Conservation (phyloP, 2,113 vertebrate genomes). For the Misgurnus anguillicaudatus region DNA sequence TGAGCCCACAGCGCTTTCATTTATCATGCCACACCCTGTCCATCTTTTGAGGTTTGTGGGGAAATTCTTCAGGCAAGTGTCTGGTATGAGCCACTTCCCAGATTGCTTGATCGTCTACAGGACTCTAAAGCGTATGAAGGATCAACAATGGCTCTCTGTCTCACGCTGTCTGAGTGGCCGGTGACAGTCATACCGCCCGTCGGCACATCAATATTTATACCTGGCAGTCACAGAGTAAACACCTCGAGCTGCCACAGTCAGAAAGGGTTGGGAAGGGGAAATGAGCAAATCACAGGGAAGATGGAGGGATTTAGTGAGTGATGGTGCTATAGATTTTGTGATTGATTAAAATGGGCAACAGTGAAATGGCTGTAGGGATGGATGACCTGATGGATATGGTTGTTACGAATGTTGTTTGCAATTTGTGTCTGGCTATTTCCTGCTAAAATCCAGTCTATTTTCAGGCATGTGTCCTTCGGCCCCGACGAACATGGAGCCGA, state of each 20-base stretch:
- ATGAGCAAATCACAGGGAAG: constrained; percentile 29
- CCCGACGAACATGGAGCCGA: not conserved
- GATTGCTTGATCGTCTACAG: constrained; percentile 6
- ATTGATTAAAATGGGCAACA: constrained; percentile 19
- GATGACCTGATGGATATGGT: constrained; percentile 30
- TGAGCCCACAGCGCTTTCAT: too few species aligned
- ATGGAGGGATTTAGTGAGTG: constrained; percentile 47
- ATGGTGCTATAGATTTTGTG: constrained; percentile 25
- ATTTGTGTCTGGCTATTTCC: constrained; percentile 25
- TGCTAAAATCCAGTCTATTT: constrained; percentile 24
- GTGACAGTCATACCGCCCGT: constrained; percentile 24
- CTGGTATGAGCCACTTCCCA: constrained; percentile 10
- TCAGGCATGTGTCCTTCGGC: constrained; percentile 9
- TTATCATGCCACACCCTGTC: not conserved
- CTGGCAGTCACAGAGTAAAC: constrained; percentile 39
- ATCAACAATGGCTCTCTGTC: constrained; percentile 7
- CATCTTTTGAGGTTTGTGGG: constrained; percentile 18
- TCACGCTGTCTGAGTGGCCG: constrained; percentile 2
- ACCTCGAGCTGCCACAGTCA: constrained; percentile 26
- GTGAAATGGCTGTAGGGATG: constrained; percentile 13
- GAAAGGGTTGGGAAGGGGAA: constrained; percentile 12
- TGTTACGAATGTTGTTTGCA: constrained; percentile 38
- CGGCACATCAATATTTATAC: constrained; percentile 49
- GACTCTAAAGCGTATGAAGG: constrained; percentile 21
- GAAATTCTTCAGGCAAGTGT: constrained; percentile 18